A percentile compares a stretch with the other conserved stretches of the same genome.
These are phyloP conservation scores for Mirounga angustirostris DNA, from an alignment of 2,113 vertebrate genomes.

Conservation along the genomic window DNA sequence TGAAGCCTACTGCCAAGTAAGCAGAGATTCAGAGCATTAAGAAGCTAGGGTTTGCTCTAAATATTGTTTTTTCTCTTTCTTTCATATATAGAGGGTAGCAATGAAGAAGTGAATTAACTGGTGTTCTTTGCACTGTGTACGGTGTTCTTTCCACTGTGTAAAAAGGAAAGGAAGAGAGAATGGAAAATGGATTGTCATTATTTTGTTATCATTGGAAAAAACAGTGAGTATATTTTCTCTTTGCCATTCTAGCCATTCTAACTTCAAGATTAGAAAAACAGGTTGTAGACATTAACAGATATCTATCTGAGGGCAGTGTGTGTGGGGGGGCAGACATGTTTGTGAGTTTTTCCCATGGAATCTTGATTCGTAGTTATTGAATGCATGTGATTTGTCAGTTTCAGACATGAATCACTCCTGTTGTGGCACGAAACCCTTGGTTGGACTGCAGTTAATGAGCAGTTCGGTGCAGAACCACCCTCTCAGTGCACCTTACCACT, in stretches of 20 bases:
- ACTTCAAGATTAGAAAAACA: neutral
- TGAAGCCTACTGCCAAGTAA: neutral
- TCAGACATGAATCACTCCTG: neutral
- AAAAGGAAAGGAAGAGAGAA: neutral
- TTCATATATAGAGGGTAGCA: neutral
- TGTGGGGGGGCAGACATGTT: neutral
- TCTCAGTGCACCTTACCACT: neutral
- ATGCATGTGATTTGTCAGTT: neutral
- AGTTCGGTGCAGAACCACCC: neutral
- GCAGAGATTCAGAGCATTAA: neutral
- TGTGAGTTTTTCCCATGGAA: neutral
- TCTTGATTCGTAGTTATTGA: neutral
- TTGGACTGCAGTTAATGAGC: neutral
- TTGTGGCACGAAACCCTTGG: neutral
- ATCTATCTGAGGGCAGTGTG: neutral
- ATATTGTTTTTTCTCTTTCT: neutral
- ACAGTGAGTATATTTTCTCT: neutral
- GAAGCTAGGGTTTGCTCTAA: neutral
- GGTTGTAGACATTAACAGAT: neutral
- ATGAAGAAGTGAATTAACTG: neutral
- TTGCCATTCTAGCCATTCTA: neutral
- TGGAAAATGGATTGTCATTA: neutral
- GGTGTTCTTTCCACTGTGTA: neutral
- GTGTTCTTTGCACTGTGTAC: neutral
- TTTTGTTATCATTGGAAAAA: neutral